Conservation (phyloP, 2,113 vertebrate genomes). For the Malurus melanocephalus region DNA sequence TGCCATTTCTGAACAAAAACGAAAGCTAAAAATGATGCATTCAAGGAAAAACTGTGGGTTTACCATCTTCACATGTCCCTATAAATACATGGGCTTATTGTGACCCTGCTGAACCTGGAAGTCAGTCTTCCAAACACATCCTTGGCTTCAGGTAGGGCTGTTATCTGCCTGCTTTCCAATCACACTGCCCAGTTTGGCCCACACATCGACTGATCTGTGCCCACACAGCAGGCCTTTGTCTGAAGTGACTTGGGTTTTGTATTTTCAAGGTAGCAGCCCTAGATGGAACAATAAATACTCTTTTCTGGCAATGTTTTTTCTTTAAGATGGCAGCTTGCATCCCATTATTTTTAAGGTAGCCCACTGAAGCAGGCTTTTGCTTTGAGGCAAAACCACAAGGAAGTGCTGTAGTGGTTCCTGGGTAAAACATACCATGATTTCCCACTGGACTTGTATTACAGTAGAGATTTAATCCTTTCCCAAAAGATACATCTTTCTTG, state of each 20-base stretch:
- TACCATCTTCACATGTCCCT: not conserved
- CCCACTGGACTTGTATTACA: not conserved
- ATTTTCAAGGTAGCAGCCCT: constrained; percentile 52
- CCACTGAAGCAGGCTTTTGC: not conserved
- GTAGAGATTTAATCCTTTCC: constrained; percentile 12
- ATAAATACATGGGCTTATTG: constrained; percentile 13
- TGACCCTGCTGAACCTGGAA: constrained; percentile 25
- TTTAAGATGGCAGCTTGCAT: constrained; percentile 49
- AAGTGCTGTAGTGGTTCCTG: not conserved
- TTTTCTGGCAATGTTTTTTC: constrained; percentile 22
- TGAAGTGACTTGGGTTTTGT: constrained; percentile 51
- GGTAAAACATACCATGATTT: not conserved
- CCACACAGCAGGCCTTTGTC: constrained; percentile 46
- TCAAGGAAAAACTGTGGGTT: not conserved
- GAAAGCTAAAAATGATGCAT: not conserved
- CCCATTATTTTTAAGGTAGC: constrained; percentile 43
- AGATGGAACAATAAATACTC: constrained; percentile 50
- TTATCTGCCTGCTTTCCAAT: constrained; percentile 47
- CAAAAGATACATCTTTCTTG: constrained; percentile 29
- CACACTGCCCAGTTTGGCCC: constrained; percentile 42
- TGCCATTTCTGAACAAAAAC: not conserved
- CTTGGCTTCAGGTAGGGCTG: constrained; percentile 42
- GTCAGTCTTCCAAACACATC: constrained; percentile 37
- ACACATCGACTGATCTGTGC: constrained; percentile 3
- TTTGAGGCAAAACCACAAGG: constrained; percentile 1